These are phyloP conservation scores for Takifugu rubripes DNA, from an alignment of 2,797 vertebrate genomes.

Conservation along the genomic window DNA sequence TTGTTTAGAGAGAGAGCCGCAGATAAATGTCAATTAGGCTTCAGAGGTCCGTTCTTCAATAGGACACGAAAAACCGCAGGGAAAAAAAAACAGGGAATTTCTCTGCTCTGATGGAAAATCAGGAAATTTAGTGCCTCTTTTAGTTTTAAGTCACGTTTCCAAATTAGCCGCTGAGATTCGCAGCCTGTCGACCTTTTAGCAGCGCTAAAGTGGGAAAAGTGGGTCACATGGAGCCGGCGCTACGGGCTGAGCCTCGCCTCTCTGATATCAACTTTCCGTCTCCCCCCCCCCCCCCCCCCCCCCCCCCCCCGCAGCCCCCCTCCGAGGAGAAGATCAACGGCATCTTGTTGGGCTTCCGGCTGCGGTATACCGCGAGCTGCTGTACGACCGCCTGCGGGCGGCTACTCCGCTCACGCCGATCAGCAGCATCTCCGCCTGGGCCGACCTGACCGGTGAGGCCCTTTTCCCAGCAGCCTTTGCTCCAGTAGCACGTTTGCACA, in stretches of 20 bases:
- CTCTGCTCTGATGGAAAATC: no score
- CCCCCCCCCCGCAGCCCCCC: constrained; percentile 75
- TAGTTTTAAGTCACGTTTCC: no score
- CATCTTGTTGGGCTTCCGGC: constrained; percentile 90
- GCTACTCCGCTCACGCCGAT: constrained; percentile 77
- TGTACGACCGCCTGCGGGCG: constrained; percentile 81
- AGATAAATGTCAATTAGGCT: not conserved
- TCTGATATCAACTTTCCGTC: not conserved
- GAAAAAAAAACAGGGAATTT: no score
- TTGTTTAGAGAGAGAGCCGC: constrained; percentile 9
- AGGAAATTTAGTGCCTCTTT: no score
- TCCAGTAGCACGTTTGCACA: not conserved
- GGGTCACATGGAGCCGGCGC: not conserved
- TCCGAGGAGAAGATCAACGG: constrained; percentile 92
- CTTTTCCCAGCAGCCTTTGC: no score
- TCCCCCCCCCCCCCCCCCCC: not conserved
- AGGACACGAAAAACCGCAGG: no score
- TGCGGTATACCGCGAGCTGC: constrained; percentile 92
- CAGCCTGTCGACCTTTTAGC: not conserved
- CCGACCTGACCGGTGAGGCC: constrained; percentile 86
- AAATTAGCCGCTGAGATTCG: no score
- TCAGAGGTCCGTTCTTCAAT: not conserved
- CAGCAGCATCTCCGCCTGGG: constrained; percentile 80
- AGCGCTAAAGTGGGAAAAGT: not conserved
- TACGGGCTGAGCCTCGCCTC: not conserved